phyloP scores from a whole-genome alignment of 1,140 invertebrate species.

The Ceratoteleas bidentatus region DNA sequence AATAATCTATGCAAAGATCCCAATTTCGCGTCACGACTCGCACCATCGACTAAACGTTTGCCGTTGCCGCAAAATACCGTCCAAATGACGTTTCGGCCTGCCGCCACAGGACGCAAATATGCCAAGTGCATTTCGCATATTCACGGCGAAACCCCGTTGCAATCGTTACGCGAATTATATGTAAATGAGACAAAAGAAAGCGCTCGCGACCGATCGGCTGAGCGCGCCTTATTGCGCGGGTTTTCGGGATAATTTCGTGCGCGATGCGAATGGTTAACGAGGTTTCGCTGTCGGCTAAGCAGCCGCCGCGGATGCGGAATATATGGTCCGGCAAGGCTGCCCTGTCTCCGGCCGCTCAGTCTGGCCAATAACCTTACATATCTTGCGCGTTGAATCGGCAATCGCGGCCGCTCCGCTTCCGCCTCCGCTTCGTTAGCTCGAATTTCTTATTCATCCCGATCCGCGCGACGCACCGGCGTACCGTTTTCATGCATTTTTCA shows the following conservation, averaged over 20 bases:
- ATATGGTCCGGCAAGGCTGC: slow-evolving; percentile 53
- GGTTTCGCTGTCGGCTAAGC: slow-evolving; percentile 47
- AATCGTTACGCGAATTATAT: slow-evolving; percentile 43
- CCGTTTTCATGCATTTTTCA: slow-evolving; percentile 61
- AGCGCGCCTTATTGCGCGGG: slow-evolving; percentile 46
- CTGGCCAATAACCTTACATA: slow-evolving; percentile 57
- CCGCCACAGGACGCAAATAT: too few relatives aligned
- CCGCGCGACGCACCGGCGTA: slow-evolving; percentile 29
- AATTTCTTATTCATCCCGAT: slow-evolving; percentile 48
- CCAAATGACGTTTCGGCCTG: too few relatives aligned
- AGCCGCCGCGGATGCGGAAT: slow-evolving; percentile 25
- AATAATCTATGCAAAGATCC: too few relatives aligned
- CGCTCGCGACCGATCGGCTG: slow-evolving; percentile 22
- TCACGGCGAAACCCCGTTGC: slow-evolving; percentile 18
- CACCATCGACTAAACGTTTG: too few relatives aligned
- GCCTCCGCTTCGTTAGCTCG: slow-evolving; percentile 59
- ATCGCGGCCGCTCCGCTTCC: slow-evolving; percentile 46
- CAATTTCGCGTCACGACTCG: too few relatives aligned
- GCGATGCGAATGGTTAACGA: slow-evolving; percentile 47
- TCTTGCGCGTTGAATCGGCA: slow-evolving; percentile 54
- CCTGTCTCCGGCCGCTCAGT: slow-evolving; percentile 43
- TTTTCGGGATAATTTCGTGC: slow-evolving; percentile 16
- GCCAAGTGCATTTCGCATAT: too few relatives aligned
- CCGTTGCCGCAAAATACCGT: too few relatives aligned
- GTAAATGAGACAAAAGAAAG: slow-evolving; percentile 34